Evolutionary conservation across 2,113 vertebrate genomes (phyloP), one percentile per base, ranked within the genome.

Genomic region (Psittacus erithacus): DNA sequence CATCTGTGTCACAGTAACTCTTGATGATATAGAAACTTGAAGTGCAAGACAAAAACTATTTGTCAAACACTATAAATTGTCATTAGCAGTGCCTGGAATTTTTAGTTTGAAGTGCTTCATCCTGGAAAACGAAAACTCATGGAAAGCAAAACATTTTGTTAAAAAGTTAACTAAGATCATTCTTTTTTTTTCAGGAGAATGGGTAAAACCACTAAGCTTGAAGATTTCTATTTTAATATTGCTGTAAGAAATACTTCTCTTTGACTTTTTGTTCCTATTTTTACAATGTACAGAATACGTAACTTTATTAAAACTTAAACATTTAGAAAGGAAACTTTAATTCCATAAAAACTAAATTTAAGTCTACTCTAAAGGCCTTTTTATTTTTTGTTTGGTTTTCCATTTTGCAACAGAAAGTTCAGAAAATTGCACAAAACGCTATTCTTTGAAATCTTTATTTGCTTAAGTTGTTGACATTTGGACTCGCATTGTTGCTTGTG

Each of bases 1-100:
- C 73, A 63, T 95, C 91, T 84, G 23, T 89, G 91, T 92, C 76
- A 44, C 0, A 0, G 80, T 78, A 60, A 65, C 80, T 84, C 89
- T 91, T 80, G 78, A 80, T 73, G 87, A 46, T 68, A 80, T n/a
- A 76, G n/a, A 91, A 91, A 55, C 46, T 63, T 91, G 38, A 94
- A 91, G 53, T 17, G 35, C 31, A 35, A 94, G 76, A 83, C 41
- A 94, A 92, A 92, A 57, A 46, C 8, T 86, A 11, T 79, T 77
- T 92, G 78, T 90, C 76, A 77, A 92, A 86, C 46, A 6, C 33
- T 75, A 60, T 81, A 77, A 80, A 92, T 90, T 90, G 76, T 82
- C 39, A 60, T 94, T 92, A 93, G 25, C 35, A 38, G 20, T 27
- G 7, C 31, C 74, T 76, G 43, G 52, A 89, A 35, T 9, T 67